These are phyloP conservation scores for Bemisia tabaci DNA, from an alignment of 1,140 invertebrate species.

Conservation along the genomic window DNA sequence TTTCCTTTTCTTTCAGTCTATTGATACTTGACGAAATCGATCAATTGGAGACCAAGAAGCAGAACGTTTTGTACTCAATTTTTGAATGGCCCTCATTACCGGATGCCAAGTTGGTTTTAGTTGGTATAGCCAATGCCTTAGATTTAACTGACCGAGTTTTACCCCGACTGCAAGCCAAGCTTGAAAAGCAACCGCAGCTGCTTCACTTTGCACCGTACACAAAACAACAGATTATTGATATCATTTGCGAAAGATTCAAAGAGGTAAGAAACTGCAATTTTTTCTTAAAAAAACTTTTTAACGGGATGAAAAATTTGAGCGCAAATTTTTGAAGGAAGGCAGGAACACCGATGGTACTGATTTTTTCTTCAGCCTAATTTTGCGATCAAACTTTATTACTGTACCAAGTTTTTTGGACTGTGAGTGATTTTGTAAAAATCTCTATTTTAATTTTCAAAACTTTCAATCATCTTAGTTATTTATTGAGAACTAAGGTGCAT, in stretches of 20 bases:
- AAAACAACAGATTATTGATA: constrained; percentile 73
- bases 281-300: too few relatives aligned
- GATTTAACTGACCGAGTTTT: constrained; percentile 86
- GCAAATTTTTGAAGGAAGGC: too few relatives aligned
- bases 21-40: constrained; percentile 95
- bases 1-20: constrained; percentile 54
- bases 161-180: constrained; percentile 63
- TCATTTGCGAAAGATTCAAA: constrained; percentile 62
- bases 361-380: too few relatives aligned
- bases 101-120: constrained; percentile 58
- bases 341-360: too few relatives aligned
- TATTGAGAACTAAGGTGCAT: too few relatives aligned
- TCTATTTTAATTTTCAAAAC: too few relatives aligned
- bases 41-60: constrained; percentile 68
- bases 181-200: constrained; percentile 51
- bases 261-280: constrained; percentile 35
- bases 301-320: too few relatives aligned
- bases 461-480: too few relatives aligned
- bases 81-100: constrained; percentile 79
- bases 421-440: too few relatives aligned
- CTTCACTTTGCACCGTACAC: constrained; percentile 90
- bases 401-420: too few relatives aligned
- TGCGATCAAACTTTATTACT: too few relatives aligned
- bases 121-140: constrained; percentile 92
- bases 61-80: constrained; percentile 79